A percentile compares a stretch with the other conserved stretches of the same genome.
Evolutionary conservation across 2,888 invertebrate genomes (phyloP).

Genomic region (Cenopis cana): DNA sequence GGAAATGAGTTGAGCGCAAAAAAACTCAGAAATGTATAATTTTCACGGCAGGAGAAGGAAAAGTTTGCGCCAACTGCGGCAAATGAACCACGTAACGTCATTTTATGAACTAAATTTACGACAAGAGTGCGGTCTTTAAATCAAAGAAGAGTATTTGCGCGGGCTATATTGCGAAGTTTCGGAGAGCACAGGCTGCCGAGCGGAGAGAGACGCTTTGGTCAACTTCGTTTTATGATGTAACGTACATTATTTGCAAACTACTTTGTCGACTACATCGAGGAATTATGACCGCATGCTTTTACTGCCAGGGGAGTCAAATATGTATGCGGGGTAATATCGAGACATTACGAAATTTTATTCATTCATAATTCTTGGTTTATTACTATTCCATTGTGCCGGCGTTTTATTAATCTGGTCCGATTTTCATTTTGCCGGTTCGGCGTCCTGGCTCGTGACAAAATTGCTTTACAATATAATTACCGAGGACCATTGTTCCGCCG

Average conservation of each 20-base stretch:
- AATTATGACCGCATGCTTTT: conserved; percentile 26
- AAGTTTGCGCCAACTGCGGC: conserved; percentile 44
- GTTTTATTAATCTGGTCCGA: conserved; percentile 66
- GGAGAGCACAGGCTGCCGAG: conserved; percentile 33
- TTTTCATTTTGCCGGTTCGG: conserved; percentile 64
- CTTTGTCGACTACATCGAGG: conserved; percentile 20
- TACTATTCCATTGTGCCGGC: conserved; percentile 59
- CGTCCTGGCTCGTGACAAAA: conserved; percentile 62
- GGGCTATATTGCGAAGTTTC: conserved; percentile 49
- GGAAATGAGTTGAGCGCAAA: conserved; percentile 38
- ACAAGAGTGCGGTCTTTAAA: conserved; percentile 52
- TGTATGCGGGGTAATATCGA: conserved; percentile 42
- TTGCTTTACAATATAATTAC: conserved; percentile 82
- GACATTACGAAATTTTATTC: conserved; percentile 60
- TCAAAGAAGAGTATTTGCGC: conserved; percentile 52
- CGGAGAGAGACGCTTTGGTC: conserved; percentile 40
- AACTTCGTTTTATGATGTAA: conserved; percentile 37
- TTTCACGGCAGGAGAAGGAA: conserved; percentile 32
- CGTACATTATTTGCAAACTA: conserved; percentile 38
- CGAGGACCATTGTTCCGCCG: conserved; percentile 68
- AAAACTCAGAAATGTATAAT: conserved; percentile 39
- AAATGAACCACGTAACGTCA: conserved; percentile 52
- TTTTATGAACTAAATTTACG: conserved; percentile 55
- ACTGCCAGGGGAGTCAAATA: conserved; percentile 34
- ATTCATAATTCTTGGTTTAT: conserved; percentile 66